Evolutionary conservation across 2,888 invertebrate species (phyloP), one percentile per base, ranked within the genome.

Genomic region (Baccha elongata): DNA sequence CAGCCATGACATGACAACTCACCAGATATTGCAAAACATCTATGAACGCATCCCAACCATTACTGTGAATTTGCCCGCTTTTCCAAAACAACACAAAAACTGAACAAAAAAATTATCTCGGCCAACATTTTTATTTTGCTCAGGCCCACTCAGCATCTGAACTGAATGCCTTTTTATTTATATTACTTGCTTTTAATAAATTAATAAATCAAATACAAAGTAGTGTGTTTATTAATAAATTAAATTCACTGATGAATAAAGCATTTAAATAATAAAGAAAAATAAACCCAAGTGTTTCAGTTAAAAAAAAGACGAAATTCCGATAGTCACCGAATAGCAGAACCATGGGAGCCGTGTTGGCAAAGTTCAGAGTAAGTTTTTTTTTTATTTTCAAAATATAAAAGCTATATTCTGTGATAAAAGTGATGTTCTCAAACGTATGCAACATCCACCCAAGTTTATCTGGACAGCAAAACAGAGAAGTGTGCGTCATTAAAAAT

Each of bases 351-450:
- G 91, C 93, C 76, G 92, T 94, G 86, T 91, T 94, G 89, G 93
- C 93, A 84, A 94, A 93, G 92, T 93, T 94, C 91, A 92, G 94
- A 89, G 94, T 94, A 91, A 93, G 93, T 92, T 74, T 76, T 76
- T n/a, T 55, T 64, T n/a, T 29, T 53, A 53, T 71, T 37, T 62
- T 67, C 44, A 50, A 50, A 75, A 64, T 50, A 62, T 55, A n/a
- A n/a, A n/a, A n/a, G n/a, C n/a, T n/a, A n/a, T n/a, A n/a, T n/a
- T n/a, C n/a, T n/a, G n/a, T n/a, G n/a, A n/a, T n/a, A n/a, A n/a
- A n/a, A n/a, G 62, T 73, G 60, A 44, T 44, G 50, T 1, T 13
- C 11, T 40, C 32, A 15, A 8, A 29, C 69, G 75, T 81, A 75
- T 81, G 80, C 80, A 81, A 81, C 75, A 64, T 17, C 11, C 32